A percentile compares a stretch with the other conserved stretches of the same genome.
These are phyloP conservation scores for Thaumetopoea pityocampa DNA, from an alignment of 1,140 invertebrate genomes.

Conservation along the genomic window DNA sequence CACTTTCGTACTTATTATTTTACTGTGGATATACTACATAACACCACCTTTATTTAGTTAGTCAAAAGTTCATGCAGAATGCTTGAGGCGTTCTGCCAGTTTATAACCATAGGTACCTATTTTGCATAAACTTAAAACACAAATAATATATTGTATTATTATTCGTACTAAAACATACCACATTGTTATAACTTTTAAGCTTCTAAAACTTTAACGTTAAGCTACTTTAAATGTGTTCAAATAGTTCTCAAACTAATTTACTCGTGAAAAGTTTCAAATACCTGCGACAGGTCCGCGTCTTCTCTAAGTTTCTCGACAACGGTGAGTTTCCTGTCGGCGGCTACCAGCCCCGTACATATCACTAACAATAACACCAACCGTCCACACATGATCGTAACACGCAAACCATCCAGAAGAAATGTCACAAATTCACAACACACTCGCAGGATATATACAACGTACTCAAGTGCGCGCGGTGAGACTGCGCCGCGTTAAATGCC, in stretches of 20 bases:
- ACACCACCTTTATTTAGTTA: too few species aligned
- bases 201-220: conserved; percentile 2
- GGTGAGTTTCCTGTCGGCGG: conserved; percentile 53
- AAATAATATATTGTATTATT: too few species aligned
- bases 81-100: too few species aligned
- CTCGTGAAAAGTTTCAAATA: conserved; percentile 31
- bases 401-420: conserved; percentile 33
- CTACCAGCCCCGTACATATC: conserved; percentile 32
- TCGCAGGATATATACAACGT: conserved; percentile 42
- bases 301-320: conserved; percentile 57
- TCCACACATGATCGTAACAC: conserved; percentile 47
- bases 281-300: conserved; percentile 63
- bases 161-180: too few species aligned
- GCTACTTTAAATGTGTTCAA: conserved; percentile 19
- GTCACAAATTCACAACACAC: conserved; percentile 48
- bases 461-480: conserved; percentile 32
- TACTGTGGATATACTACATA: too few species aligned
- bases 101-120: too few species aligned
- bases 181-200: too few species aligned
- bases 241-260: conserved; percentile 32
- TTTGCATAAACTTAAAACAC: too few species aligned
- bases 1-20: too few species aligned
- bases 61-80: too few species aligned
- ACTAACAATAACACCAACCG: conserved; percentile 55
- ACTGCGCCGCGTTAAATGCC: conserved; percentile 52